phyloP scores from a whole-genome alignment of 2,888 invertebrate species.

The Teleogryllus oceanicus region DNA sequence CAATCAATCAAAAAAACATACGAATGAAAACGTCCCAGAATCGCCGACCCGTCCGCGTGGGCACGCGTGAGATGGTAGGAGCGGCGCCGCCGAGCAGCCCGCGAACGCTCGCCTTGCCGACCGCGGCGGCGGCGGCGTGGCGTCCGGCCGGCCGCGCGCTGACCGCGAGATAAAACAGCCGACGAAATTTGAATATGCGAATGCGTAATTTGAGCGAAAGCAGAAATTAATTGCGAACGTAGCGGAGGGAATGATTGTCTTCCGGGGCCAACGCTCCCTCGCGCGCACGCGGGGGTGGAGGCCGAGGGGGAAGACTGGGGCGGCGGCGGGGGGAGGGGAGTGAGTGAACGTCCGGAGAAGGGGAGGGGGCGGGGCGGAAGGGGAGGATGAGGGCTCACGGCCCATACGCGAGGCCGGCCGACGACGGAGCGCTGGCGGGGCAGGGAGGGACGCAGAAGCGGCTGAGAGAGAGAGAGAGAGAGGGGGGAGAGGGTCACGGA shows the following conservation, averaged over 20 bases:
- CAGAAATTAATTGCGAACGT: background rate
- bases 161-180: too few species aligned
- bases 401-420: background rate
- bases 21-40: too few species aligned
- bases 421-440: background rate
- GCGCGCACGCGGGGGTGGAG: background rate
- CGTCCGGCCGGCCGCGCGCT: too few species aligned
- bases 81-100: too few species aligned
- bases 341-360: background rate
- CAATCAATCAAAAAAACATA: too few species aligned
- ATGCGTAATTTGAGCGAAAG: too few species aligned
- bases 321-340: background rate
- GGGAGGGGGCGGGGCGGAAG: background rate
- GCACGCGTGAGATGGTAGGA: too few species aligned
- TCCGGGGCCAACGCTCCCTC: background rate
- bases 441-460: background rate
- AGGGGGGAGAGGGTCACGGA: background rate
- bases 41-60: too few species aligned
- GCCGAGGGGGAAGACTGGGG: background rate
- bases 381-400: background rate
- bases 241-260: background rate
- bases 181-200: too few species aligned
- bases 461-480: background rate
- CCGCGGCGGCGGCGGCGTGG: too few species aligned
- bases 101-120: too few species aligned